Base-by-base conservation (phyloP, 2,113 vertebrate species). In the Rhynchopsitta pachyrhyncha region DNA sequence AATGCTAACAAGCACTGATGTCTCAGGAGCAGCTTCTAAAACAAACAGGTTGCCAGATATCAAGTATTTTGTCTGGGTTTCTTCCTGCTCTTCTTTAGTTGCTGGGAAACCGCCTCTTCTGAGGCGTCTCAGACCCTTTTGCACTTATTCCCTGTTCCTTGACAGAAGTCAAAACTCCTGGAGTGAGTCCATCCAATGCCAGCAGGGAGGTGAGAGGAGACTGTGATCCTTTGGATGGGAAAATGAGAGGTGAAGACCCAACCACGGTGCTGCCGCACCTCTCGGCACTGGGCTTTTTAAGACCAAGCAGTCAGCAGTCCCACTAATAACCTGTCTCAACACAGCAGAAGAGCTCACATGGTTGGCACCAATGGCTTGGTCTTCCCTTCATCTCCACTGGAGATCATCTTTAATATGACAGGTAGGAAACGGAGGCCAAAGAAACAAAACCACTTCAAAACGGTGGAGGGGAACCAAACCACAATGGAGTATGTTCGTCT, bases 141-240 rank as follows among this genome's bases (percentile, higher is more conserved):
- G 53, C 33, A 9, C 27, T n/a, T 41, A 11, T 5, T 70, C 17
- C 50, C 75, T 28, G 20, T 5, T 77, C 44, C 16, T 28, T 0
- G 6, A 15, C 0, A 63, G 73, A 28, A 78, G 46, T 49, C 66
- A 13, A 13, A 82, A 37, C 66, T 37, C 69, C 10, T 4, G 0
- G 35, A 4, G 0, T 10, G 67, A 35, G 14, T 3, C 78, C 47
- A 6, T 2, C 42, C n/a, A 15, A 12, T 0, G 2, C 17, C 81
- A 33, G 84, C 4, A 2, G 17, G 33, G 42, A 94, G 79, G 28
- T 1, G 19, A 44, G 57, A 49, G 41, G 53, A 11, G 25, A 7
- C 14, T n/a, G 3, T 22, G 70, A 87, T 9, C 55, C 66, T 47
- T 17, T 7, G 0, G 20, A 20, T 3, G 31, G 74, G 14, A 91